Evolutionary conservation across 2,888 invertebrate species (phyloP).

Genomic region (Heliconius ethilla): DNA sequence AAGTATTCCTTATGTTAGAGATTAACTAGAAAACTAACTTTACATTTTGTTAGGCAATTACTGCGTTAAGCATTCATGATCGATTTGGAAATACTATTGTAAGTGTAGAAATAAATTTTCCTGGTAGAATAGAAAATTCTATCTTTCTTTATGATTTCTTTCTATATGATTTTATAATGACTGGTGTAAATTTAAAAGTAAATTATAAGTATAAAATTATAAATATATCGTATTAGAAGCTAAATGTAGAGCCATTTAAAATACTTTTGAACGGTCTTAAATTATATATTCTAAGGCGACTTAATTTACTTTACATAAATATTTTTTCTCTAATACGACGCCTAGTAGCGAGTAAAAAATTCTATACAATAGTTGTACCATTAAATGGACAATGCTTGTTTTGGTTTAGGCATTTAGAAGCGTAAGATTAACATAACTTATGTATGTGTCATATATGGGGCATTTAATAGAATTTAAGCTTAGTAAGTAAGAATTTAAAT

Average conservation of each 20-base stretch:
- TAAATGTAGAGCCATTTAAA: not conserved
- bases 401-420: not conserved
- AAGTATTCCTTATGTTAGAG: not conserved
- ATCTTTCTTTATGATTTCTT: no score
- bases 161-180: no score
- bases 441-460: not conserved
- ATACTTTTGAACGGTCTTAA: not conserved
- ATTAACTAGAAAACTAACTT: no score
- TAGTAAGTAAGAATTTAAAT: no score
- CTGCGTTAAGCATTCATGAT: not conserved
- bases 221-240: not conserved
- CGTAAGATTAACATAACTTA: not conserved
- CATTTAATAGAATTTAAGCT: no score
- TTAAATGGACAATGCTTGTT: constrained; percentile 2
- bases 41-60: no score
- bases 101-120: not conserved
- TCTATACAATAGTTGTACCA: constrained; percentile 3
- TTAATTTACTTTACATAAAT: no score
- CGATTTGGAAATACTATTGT: not conserved
- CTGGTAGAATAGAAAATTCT: no score
- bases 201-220: no score
- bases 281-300: no score
- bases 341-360: not conserved
- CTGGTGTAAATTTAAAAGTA: no score
- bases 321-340: not conserved